These are phyloP conservation scores for Osmerus eperlanus DNA, from an alignment of 2,113 vertebrate genomes.

Conservation along the genomic window DNA sequence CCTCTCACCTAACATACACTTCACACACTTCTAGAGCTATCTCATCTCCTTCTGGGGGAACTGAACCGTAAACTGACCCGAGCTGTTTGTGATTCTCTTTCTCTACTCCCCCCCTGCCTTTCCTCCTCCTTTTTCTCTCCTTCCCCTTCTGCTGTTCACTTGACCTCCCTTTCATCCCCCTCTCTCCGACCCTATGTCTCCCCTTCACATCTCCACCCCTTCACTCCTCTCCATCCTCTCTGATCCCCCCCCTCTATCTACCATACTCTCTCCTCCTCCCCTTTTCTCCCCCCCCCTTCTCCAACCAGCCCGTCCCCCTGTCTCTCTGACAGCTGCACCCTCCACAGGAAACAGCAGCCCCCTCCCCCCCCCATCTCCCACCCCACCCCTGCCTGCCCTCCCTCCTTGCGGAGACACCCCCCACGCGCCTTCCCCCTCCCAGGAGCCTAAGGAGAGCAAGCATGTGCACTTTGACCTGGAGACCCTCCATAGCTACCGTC, in stretches of 20 bases:
- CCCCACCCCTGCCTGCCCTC: slow-evolving; percentile 36
- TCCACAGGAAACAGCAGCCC: slow-evolving; percentile 67
- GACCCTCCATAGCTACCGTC: slow-evolving; percentile 71
- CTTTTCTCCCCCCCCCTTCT: slow-evolving; percentile 18
- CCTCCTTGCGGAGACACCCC: slow-evolving; percentile 47
- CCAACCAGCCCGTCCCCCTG: slow-evolving; percentile 67
- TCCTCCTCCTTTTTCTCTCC: too few relatives aligned
- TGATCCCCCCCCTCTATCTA: slow-evolving; percentile 3
- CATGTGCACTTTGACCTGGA: slow-evolving; percentile 78
- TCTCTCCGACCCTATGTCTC: not conserved
- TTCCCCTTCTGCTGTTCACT: not conserved
- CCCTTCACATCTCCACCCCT: not conserved
- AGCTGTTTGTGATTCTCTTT: too few relatives aligned
- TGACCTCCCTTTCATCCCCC: not conserved
- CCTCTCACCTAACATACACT: too few relatives aligned
- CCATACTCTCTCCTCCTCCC: slow-evolving; percentile 13
- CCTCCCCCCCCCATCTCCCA: slow-evolving; percentile 59
- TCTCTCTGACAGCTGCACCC: slow-evolving; percentile 74
- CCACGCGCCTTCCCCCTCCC: slow-evolving; percentile 41
- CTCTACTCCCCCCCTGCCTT: too few relatives aligned
- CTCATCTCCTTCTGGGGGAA: too few relatives aligned
- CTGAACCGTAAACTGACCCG: too few relatives aligned
- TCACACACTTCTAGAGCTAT: too few relatives aligned
- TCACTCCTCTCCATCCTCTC: not conserved
- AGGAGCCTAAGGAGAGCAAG: slow-evolving; percentile 64